Base-by-base conservation (phyloP, 2,113 vertebrate species). In the Notothenia coriiceps region DNA sequence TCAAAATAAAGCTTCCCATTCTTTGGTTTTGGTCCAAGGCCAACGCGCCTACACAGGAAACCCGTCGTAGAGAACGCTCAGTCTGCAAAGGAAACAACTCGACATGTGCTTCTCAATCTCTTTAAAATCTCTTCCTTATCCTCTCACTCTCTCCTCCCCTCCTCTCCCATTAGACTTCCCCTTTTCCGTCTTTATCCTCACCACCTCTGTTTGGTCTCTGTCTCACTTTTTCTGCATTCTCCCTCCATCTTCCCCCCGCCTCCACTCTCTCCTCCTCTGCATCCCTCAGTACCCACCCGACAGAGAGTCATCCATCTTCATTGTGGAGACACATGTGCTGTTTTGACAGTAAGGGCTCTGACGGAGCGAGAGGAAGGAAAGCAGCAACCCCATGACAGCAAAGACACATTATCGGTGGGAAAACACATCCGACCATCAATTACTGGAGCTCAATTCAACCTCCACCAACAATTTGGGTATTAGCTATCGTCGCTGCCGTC, bases 341-440 rank as follows among this genome's bases (percentile, higher is more conserved):
- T 95, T 95, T 94, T 95, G 95, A 95, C 93, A 95, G 93, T 77
- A 60, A 80, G 75, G 89, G 87, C 92, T 91, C 90, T 77, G 90
- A 92, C 84, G 77, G 91, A 93, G 90, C 65, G 83, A 80, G 80
- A 87, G 88, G 92, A 93, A 92, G 91, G 91, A 91, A 94, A 93
- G 88, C 91, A 92, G 88, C 86, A 77, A 72, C 84, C 85, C 83
- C 85, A 60, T 86, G 91, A 91, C 86, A 90, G 85, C 81, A 80
- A 85, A 91, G 92, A 92, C 92, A 90, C 89, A 90, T 90, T 92
- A 93, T 92, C 92, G 68, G 82, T 73, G 84, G 87, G 89, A 93
- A 92, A 90, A 93, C 87, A 85, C 91, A 92, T 91, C 87, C 86
- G 50, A 87, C 77, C 91, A 89, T 89, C 88, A 91, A 87, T 91